These are phyloP conservation scores for Adrianichthys oophorus DNA, from an alignment of 2,797 vertebrate genomes.

Conservation along the genomic window DNA sequence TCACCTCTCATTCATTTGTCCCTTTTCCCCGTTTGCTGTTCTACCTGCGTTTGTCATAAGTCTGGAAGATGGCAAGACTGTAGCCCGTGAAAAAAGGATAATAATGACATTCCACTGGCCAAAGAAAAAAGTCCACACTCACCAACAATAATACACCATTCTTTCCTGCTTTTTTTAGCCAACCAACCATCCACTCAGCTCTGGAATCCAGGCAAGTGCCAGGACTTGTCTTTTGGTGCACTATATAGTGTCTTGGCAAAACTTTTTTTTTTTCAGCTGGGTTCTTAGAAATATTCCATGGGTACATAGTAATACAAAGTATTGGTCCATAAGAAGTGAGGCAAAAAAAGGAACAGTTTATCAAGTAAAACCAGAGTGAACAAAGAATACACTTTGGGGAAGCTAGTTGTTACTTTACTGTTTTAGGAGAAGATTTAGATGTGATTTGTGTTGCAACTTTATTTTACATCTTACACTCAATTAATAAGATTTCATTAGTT, in stretches of 20 bases:
- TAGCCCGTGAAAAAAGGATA: constrained; percentile 40
- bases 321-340: too few species aligned
- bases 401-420: too few species aligned
- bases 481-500: too few species aligned
- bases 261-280: too few species aligned
- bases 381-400: too few species aligned
- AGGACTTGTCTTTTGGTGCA: constrained; percentile 6
- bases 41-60: constrained; percentile 38
- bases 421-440: too few species aligned
- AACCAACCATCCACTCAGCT: constrained; percentile 23
- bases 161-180: constrained; percentile 26
- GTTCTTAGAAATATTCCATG: too few species aligned
- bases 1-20: constrained; percentile 43
- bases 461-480: too few species aligned
- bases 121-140: constrained; percentile 50
- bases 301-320: too few species aligned
- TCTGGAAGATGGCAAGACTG: constrained; percentile 33
- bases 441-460: too few species aligned
- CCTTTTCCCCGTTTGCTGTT: constrained; percentile 19
- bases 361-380: too few species aligned
- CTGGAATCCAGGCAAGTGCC: constrained; percentile 9
- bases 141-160: constrained; percentile 47
- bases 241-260: constrained; percentile 3
- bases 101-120: constrained; percentile 49
- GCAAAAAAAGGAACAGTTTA: too few species aligned